Conservation (phyloP, 2,113 vertebrate genomes). For the Platysteira castanea region DNA sequence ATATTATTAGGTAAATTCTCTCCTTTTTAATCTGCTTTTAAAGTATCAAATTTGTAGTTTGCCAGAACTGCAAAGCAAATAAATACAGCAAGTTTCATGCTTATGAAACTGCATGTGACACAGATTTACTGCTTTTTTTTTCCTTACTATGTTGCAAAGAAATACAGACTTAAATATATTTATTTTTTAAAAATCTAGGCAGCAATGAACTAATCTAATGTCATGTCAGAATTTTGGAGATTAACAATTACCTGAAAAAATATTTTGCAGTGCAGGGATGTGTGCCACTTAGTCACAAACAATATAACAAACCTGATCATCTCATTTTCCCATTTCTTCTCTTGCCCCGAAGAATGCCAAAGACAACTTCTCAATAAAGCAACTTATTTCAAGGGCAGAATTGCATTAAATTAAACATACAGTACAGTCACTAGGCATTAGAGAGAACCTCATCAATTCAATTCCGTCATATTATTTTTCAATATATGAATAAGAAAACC, state of each 20-base stretch:
- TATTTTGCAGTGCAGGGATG: background rate
- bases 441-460: background rate
- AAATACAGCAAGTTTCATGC: background rate
- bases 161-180: background rate
- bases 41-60: background rate
- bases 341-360: background rate
- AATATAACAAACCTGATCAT: background rate
- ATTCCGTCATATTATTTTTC: background rate
- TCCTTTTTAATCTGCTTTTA: background rate
- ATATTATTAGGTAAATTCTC: background rate
- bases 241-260: background rate
- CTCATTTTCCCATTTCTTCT: background rate
- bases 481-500: background rate
- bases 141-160: background rate
- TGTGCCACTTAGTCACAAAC: background rate
- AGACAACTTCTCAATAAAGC: background rate
- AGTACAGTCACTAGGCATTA: background rate
- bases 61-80: background rate
- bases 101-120: background rate
- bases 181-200: background rate
- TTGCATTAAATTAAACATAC: background rate
- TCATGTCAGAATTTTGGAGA: background rate
- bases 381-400: background rate
- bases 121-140: background rate
- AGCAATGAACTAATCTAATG: background rate